A percentile compares a stretch with the other conserved stretches of the same genome.
These are phyloP conservation scores for Tragelaphus scriptus DNA, from an alignment of 2,113 vertebrate species.

Conservation along the genomic window DNA sequence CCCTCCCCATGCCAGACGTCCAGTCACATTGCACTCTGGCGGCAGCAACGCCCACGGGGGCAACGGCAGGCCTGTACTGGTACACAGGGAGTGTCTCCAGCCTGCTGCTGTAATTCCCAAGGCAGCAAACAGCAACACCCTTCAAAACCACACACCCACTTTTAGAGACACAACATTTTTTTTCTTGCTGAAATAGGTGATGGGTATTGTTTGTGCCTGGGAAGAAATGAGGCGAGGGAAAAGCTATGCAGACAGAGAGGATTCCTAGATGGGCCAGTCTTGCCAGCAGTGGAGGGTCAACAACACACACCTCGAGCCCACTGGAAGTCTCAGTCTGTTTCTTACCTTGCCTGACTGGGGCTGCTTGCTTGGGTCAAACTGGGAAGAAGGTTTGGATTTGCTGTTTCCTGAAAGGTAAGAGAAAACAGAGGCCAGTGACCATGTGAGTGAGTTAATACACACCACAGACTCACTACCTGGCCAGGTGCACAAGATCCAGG, in stretches of 20 bases:
- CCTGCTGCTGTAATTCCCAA: background rate
- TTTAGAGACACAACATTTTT: background rate
- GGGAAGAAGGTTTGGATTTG: constrained; percentile 82
- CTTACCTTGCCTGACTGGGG: constrained; percentile 76
- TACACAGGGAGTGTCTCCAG: background rate
- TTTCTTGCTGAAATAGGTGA: background rate
- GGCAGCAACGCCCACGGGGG: background rate
- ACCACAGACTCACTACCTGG: rapidly evolving
- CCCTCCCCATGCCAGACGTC: rapidly evolving
- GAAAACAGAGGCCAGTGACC: background rate
- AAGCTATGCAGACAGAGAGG: background rate
- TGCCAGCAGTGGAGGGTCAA: rapidly evolving
- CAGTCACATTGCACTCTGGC: background rate
- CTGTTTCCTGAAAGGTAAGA: constrained; percentile 74
- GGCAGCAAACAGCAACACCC: background rate
- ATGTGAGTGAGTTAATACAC: background rate
- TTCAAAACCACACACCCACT: background rate
- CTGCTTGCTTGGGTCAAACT: constrained; percentile 92
- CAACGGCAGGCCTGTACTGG: background rate
- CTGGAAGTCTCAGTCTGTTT: rapidly evolving
- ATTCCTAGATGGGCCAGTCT: background rate
- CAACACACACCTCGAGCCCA: rapidly evolving
- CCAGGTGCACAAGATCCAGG: rapidly evolving
- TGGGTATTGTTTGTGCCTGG: background rate
- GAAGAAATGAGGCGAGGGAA: background rate